Base-by-base conservation (phyloP, 2,113 vertebrate species). In the Corythornis vintsioides region DNA sequence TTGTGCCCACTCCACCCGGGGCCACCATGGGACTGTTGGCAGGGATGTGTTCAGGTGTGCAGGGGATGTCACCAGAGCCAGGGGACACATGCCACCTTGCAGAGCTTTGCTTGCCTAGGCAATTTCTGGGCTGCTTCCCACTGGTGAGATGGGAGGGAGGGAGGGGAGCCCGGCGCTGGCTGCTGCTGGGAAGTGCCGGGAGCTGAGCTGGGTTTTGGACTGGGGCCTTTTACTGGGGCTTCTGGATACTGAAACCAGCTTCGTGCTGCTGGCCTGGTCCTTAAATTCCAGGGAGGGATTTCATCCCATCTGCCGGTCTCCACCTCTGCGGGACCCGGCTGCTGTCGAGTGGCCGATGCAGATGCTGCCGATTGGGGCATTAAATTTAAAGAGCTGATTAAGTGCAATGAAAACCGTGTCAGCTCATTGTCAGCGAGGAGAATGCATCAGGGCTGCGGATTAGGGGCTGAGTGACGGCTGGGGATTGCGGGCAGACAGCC, bases 331-430 rank as follows among this genome's bases (percentile, higher is more conserved):
- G 79, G 92, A 40, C 60, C 35, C 1, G 29, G 50, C 71, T 1
- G 24, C 91, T 81, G 52, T 3, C 2, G 57, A 57, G 86, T 0
- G 61, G 21, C 50, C 69, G 6, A 42, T 1, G 71, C 88, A 72
- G 94, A 76, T 81, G 89, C 59, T 15, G 89, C 72, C 50, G 73
- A 71, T 28, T 3, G 83, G 93, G 95, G 88, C 73, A 74, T 91
- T 79, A 90, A 79, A 90, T 90, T 64, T 88, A 74, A 95, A 95
- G 86, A 92, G 87, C 94, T 96, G 96, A 94, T 97, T 67, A 95
- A 96, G 92, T 88, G 96, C 96, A 40, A 47, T 80, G 87, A 94
- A 88, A 97, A 77, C 52, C 84, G 70, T 96, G 96, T 94, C 96
- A 95, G 95, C 90, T 79, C 52, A 63, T 67, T 88, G 96, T 92